A percentile compares a stretch with the other conserved stretches of the same genome.
phyloP scores from a whole-genome alignment of 2,888 invertebrate genomes.

The Sesia apiformis region DNA sequence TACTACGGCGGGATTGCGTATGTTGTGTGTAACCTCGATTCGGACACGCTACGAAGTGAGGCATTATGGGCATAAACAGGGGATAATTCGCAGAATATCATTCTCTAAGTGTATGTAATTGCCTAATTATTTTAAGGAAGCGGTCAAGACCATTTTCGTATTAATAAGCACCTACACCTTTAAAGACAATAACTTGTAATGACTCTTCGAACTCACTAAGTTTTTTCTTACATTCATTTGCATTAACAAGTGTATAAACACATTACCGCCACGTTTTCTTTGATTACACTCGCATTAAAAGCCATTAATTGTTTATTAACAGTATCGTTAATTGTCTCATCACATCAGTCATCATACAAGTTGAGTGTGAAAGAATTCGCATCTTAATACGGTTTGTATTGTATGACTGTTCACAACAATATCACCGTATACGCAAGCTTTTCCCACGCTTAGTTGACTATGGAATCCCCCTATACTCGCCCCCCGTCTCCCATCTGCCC shows the following conservation, averaged over 20 bases:
- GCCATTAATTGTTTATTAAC: neutral
- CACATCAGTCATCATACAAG: neutral
- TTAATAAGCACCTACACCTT: too few species aligned
- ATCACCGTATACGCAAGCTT: slow-evolving; percentile 45
- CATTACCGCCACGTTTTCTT: too few species aligned
- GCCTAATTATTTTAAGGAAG: too few species aligned
- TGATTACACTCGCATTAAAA: neutral
- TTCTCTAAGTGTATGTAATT: slow-evolving; percentile 54
- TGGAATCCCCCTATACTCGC: slow-evolving; percentile 31
- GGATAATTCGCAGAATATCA: slow-evolving; percentile 70
- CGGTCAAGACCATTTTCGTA: too few species aligned
- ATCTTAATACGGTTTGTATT: slow-evolving; percentile 17
- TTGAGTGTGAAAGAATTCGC: slow-evolving; percentile 36
- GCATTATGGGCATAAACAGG: slow-evolving; percentile 66
- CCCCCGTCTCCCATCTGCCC: slow-evolving; percentile 15
- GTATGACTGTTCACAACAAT: slow-evolving; percentile 18
- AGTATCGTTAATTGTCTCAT: neutral
- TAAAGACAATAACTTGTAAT: too few species aligned
- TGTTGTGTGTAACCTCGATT: slow-evolving; percentile 70
- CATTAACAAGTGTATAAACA: too few species aligned
- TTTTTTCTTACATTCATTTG: too few species aligned
- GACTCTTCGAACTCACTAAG: too few species aligned
- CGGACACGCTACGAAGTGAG: slow-evolving; percentile 56
- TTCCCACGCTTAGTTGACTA: slow-evolving; percentile 61
- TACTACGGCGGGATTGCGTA: slow-evolving; percentile 31